A percentile compares a stretch with the other conserved stretches of the same genome.
Conservation (phyloP, 2,888 invertebrate genomes). For the Pseudococcus jackbeardsleyi region DNA sequence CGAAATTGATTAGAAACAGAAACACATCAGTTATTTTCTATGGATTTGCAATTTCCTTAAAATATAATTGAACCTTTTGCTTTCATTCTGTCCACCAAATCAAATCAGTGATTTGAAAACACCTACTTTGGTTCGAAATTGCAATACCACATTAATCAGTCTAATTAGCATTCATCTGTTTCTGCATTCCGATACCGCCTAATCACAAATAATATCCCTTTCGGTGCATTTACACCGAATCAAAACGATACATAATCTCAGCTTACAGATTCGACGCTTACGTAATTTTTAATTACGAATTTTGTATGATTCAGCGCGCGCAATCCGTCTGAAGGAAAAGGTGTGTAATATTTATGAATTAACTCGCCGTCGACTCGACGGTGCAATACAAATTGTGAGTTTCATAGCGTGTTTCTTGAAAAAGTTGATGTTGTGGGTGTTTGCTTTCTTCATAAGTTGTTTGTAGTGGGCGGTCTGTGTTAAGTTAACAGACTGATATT, state of each 20-base stretch:
- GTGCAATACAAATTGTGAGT: background rate
- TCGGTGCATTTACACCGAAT: background rate
- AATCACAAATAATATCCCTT: background rate
- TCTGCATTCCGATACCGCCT: too few species aligned
- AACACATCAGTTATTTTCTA: too few species aligned
- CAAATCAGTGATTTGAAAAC: too few species aligned
- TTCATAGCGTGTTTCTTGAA: background rate
- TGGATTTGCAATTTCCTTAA: too few species aligned
- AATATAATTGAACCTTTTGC: too few species aligned
- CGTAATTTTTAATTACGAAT: slow-evolving; percentile 22
- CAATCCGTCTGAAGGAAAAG: background rate
- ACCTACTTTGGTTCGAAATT: too few species aligned
- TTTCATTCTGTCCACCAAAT: too few species aligned
- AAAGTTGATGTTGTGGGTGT: slow-evolving; percentile 35
- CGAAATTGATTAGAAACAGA: too few species aligned
- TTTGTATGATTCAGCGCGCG: slow-evolving; percentile 17
- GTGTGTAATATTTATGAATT: slow-evolving; percentile 46
- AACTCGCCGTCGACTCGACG: background rate
- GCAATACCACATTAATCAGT: too few species aligned
- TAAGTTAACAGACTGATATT: background rate
- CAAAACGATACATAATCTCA: background rate
- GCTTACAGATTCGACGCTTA: slow-evolving; percentile 9
- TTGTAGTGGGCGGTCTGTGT: background rate
- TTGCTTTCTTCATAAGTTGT: slow-evolving; percentile 41
- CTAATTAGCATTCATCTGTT: too few species aligned